Conservation (phyloP, 2,888 invertebrate genomes). For the Mellilla xanthometata region DNA sequence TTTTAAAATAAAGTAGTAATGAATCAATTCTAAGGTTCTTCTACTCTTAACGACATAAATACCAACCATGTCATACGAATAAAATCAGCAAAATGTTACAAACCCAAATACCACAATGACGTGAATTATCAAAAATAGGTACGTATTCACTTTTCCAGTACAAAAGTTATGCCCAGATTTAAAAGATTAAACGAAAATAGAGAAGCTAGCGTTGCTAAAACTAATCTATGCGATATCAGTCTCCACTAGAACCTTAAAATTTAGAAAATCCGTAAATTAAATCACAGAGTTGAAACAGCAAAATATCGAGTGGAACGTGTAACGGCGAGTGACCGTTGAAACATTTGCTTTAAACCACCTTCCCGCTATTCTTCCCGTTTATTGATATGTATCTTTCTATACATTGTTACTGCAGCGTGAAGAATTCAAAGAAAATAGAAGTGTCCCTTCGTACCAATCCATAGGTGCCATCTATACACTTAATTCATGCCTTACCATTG, state of each 20-base stretch:
- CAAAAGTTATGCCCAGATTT: slow-evolving; percentile 60
- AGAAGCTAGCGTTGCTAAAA: slow-evolving; percentile 82
- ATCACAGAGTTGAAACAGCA: slow-evolving; percentile 81
- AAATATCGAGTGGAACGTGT: slow-evolving; percentile 71
- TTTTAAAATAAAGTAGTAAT: not conserved
- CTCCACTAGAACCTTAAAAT: slow-evolving; percentile 82
- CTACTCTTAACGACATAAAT: not conserved
- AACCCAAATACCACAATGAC: slow-evolving; percentile 33
- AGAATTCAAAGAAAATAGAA: slow-evolving; percentile 54
- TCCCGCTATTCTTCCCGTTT: slow-evolving; percentile 64
- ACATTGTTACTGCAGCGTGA: slow-evolving; percentile 63
- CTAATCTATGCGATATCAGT: slow-evolving; percentile 82
- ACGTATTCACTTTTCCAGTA: slow-evolving; percentile 38
- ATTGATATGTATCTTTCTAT: slow-evolving; percentile 80
- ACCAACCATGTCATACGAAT: slow-evolving; percentile 42
- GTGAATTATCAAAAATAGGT: slow-evolving; percentile 37
- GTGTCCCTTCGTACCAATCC: slow-evolving; percentile 77
- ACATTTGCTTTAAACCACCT: slow-evolving; percentile 43
- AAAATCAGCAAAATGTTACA: slow-evolving; percentile 51
- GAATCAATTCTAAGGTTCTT: slow-evolving; percentile 12
- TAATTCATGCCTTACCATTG: slow-evolving; percentile 70
- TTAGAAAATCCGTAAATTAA: slow-evolving; percentile 81
- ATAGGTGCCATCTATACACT: slow-evolving; percentile 67
- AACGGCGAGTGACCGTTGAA: slow-evolving; percentile 58
- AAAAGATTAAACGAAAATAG: slow-evolving; percentile 65